These are phyloP conservation scores for Chironomus riparius DNA, from an alignment of 2,888 invertebrate species.

Conservation along the genomic window DNA sequence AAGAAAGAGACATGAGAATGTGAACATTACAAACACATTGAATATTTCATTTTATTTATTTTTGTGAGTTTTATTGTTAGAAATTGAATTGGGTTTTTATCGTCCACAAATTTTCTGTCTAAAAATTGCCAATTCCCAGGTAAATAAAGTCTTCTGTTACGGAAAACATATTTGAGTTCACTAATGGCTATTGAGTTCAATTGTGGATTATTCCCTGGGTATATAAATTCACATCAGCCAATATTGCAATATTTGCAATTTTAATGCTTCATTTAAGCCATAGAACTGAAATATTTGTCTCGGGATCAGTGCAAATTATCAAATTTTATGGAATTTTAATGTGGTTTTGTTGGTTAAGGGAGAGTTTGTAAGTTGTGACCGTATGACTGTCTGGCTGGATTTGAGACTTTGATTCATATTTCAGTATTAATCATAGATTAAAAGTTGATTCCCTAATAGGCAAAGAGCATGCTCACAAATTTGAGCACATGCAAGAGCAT, in stretches of 20 bases:
- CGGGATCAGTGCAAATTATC: background rate
- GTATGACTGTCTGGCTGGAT: background rate
- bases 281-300: background rate
- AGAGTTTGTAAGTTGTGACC: background rate
- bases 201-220: too few relatives aligned
- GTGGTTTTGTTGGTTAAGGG: background rate
- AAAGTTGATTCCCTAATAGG: too few relatives aligned
- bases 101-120: background rate
- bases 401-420: too few relatives aligned
- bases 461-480: too few relatives aligned
- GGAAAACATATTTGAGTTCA: background rate
- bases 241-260: background rate
- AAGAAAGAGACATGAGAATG: background rate
- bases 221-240: too few relatives aligned
- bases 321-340: background rate
- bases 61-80: background rate
- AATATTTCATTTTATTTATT: background rate
- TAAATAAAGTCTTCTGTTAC: background rate
- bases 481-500: too few relatives aligned
- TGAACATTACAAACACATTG: background rate
- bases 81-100: background rate
- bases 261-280: conserved; percentile 5
- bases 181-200: too few relatives aligned
- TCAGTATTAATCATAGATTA: too few relatives aligned
- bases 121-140: background rate